Base-by-base conservation (phyloP, 1,140 invertebrate species). In the Adoxophyes honmai region DNA sequence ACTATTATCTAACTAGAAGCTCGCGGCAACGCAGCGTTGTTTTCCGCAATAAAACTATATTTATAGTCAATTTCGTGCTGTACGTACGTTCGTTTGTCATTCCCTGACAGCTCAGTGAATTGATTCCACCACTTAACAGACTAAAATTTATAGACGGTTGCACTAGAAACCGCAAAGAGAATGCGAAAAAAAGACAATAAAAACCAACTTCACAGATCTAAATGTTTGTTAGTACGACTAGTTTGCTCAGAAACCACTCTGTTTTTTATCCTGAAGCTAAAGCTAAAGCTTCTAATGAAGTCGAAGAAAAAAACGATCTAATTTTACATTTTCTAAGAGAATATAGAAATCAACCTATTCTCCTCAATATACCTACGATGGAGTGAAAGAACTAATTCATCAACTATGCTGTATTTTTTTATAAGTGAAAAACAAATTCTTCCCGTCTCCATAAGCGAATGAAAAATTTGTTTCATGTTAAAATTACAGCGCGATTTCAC, bases 401-500 rank as follows among this genome's bases (percentile, higher is more conserved):
- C 11, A 48, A 28, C 4, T 33, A 7, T 11, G 18, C n/a, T 21
- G n/a, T 18, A 48, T 48, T 48, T 48, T 28, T 48, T 48, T 48
- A 21, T 11, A 18, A 44, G 15, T 18, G 16, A 44, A 44, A 28
- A 35, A 48, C 10, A 56, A 62, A 62, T 56, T 59, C 34, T 36
- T 33, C 44, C 33, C 39, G 54, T 38, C 37, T 9, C 34, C 18
- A 44, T 34, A 55, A 28, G 42, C 16, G 44, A 64, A 58, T 60
- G 57, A 57, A 64, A 61, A 65, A 61, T 61, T 48, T 65, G 57
- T 65, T 65, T 60, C 60, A 64, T 65, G 62, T 65, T 58, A 60
- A 57, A 57, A 51, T 51, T 8, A 16, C 44, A 60, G 44, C 65
- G 34, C 52, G 60, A 59, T 60, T 63, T 51, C 60, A 61, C 55